Conservation (phyloP, 1,140 invertebrate genomes). For the Panagrolaimus sp. region DNA sequence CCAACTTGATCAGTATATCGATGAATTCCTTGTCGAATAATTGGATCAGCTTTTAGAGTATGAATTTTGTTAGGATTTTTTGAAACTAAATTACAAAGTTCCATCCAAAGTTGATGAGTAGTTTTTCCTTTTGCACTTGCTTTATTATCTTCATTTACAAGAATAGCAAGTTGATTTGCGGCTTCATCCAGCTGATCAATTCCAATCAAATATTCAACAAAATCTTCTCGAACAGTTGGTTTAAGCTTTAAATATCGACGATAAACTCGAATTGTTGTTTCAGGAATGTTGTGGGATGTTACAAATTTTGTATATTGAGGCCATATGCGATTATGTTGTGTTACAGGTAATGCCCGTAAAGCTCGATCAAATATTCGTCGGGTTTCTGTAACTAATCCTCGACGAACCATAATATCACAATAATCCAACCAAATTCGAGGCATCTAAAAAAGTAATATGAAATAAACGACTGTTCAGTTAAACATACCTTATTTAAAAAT, state of each 20-base stretch:
- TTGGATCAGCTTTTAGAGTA: constrained; percentile 90
- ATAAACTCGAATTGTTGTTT: constrained; percentile 90
- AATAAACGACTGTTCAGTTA: constrained; percentile 1
- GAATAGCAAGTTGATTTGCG: constrained; percentile 72
- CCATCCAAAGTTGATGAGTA: constrained; percentile 97
- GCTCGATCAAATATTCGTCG: constrained; percentile 87
- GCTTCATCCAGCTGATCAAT: constrained; percentile 86
- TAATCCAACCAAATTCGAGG: constrained; percentile 98
- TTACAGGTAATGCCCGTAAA: constrained; percentile 85
- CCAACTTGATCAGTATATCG: constrained; percentile 95
- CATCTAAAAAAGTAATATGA: constrained; percentile 66
- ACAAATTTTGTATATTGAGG: constrained; percentile 89
- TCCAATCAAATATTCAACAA: constrained; percentile 82
- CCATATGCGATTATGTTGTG: constrained; percentile 96
- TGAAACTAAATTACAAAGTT: constrained; percentile 91
- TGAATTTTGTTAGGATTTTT: constrained; percentile 90
- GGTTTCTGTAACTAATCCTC: constrained; percentile 81
- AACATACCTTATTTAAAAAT: constrained; percentile 85
- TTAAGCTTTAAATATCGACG: constrained; percentile 85
- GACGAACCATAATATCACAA: constrained; percentile 80
- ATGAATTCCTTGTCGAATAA: constrained; percentile 88
- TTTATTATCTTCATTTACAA: constrained; percentile 95
- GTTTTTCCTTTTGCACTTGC: constrained; percentile 96
- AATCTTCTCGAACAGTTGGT: constrained; percentile 92
- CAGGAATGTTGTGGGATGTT: constrained; percentile 79